Base-by-base conservation (phyloP, 2,113 vertebrate species). In the Todiramphus chloris region DNA sequence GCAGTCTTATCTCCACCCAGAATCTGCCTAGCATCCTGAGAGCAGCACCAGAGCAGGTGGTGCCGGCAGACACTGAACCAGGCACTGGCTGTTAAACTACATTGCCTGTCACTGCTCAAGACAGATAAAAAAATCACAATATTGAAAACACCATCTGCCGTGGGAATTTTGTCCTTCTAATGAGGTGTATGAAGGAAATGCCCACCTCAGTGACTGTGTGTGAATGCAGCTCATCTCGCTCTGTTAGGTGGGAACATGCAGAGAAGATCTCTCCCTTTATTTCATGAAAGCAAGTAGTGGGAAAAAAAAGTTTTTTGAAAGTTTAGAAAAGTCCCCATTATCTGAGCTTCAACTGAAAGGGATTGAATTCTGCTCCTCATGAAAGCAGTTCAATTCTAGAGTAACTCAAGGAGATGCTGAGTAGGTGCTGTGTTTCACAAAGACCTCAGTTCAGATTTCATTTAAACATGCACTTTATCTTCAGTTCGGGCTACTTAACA, bases 1-100 rank as follows among this genome's bases (percentile, higher is more conserved):
- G 33, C 13, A 50, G 37, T 44, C 13, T 51, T 63, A 43, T n/a
- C 75, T 83, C 80, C 41, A 59, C 11, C 6, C 15, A 27, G 62
- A 64, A 28, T 37, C 37, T 41, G 1, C 35, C 27, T 62, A 16
- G 8, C 12, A 15, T 53, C 58, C 83, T 16, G 10, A 33, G 25
- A 77, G 50, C 31, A 59, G 50, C n/a, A 33, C 25, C 1, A 1
- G 41, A 53, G 50, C 50, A 50, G 59, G 51, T 0, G 0, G 33
- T 3, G 6, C 50, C 58, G 74, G 28, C 62, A 78, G 60, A 41
- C 41, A 14, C 11, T 7, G 63, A 86, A 31, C 8, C 31, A 62
- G 35, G 35, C 12, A 35, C 39, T 39, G 23, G 27, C n/a, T 77
- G 31, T 31, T 81, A n/a, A 70, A 62, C n/a, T 2, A 3, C n/a